A percentile compares a stretch with the other conserved stretches of the same genome.
phyloP scores from a whole-genome alignment of 2,113 vertebrate species.

The Peucedramus taeniatus region DNA sequence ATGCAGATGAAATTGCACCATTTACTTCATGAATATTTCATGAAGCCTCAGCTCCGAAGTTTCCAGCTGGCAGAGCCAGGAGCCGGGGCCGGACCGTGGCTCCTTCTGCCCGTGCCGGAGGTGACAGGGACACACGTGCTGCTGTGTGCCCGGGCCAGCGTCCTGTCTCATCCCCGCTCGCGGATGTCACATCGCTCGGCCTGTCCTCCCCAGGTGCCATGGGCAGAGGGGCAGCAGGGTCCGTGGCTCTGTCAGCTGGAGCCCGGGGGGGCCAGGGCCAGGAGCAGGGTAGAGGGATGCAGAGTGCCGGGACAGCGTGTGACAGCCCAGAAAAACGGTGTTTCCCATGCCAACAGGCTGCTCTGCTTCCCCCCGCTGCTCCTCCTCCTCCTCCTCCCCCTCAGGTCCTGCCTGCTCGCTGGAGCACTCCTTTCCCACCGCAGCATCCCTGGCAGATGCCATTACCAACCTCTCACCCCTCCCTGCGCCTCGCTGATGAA shows the following conservation, averaged over 20 bases:
- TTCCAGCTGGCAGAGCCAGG: slow-evolving; percentile 61
- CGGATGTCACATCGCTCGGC: rapidly evolving
- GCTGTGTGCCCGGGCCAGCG: rapidly evolving
- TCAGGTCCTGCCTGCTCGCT: not conserved
- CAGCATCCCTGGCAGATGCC: not conserved
- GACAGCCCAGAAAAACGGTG: not conserved
- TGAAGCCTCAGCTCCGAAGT: slow-evolving; percentile 68
- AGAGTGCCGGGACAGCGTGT: rapidly evolving
- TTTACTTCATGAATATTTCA: slow-evolving; percentile 83
- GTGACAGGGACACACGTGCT: rapidly evolving
- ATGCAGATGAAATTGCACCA: slow-evolving; percentile 82
- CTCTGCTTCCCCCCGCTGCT: not conserved
- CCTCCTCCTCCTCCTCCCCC: not conserved
- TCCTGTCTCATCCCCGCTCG: rapidly evolving
- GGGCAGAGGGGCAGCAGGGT: not conserved
- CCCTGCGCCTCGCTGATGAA: not conserved
- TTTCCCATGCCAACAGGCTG: not conserved
- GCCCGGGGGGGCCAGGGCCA: rapidly evolving
- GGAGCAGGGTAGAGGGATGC: not conserved
- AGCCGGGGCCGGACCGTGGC: not conserved
- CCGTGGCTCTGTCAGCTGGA: not conserved
- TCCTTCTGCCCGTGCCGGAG: not conserved
- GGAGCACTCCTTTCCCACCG: not conserved
- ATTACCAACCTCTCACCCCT: not conserved
- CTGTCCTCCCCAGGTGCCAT: rapidly evolving